Evolutionary conservation across 2,113 vertebrate genomes (phyloP).

Genomic region (Lophius piscatorius): DNA sequence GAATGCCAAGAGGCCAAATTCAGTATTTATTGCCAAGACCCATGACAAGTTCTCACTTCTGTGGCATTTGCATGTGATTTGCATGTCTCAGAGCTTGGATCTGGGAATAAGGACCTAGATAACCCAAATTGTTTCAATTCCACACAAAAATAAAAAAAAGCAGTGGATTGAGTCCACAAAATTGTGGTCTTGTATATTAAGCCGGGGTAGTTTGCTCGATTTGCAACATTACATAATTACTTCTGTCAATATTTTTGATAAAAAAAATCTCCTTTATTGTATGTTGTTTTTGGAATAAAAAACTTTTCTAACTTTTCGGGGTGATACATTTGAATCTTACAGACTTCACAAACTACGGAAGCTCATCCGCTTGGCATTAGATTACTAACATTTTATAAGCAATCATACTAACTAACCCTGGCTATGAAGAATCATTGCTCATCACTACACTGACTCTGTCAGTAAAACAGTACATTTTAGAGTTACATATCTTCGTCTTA

Average conservation of each 20-base stretch:
- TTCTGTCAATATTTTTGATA: slow-evolving; percentile 5
- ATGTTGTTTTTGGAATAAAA: slow-evolving; percentile 3
- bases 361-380: not conserved
- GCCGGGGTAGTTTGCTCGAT: slow-evolving; percentile 13
- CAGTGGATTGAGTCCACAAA: too few species aligned
- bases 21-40: slow-evolving; percentile 78
- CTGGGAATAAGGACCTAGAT: slow-evolving; percentile 74
- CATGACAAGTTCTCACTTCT: slow-evolving; percentile 76
- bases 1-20: slow-evolving; percentile 83
- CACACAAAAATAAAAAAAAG: slow-evolving; percentile 61
- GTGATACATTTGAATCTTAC: not conserved
- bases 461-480: too few species aligned
- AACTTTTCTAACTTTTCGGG: not conserved
- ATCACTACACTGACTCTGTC: too few species aligned
- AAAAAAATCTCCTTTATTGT: slow-evolving; percentile 12
- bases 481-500: too few species aligned
- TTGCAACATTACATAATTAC: slow-evolving; percentile 12
- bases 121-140: slow-evolving; percentile 81
- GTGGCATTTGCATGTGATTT: slow-evolving; percentile 80
- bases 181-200: too few species aligned
- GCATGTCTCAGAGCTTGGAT: slow-evolving; percentile 74
- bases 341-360: slow-evolving; percentile 7
- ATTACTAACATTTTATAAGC: not conserved
- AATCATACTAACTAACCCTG: too few species aligned
- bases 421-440: too few species aligned